A percentile compares a stretch with the other conserved stretches of the same genome.
Conservation (phyloP, 2,113 vertebrate species). For the Isichthys henryi region DNA sequence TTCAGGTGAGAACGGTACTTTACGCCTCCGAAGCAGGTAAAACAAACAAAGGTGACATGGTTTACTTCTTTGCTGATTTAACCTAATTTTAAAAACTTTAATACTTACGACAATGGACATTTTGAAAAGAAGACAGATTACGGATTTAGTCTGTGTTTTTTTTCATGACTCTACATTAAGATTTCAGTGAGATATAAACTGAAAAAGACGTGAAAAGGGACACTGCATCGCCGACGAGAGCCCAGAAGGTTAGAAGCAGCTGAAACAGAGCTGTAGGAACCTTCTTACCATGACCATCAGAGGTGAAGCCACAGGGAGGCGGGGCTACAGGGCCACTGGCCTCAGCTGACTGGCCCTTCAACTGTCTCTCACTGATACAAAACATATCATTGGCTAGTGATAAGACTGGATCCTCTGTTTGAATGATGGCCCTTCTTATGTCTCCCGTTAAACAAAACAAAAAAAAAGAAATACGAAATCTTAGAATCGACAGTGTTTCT, state of each 20-base stretch:
- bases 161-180: too few relatives aligned
- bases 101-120: too few relatives aligned
- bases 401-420: neutral
- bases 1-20: too few relatives aligned
- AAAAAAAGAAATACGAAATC: neutral
- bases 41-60: too few relatives aligned
- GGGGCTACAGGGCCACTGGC: neutral
- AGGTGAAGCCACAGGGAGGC: neutral
- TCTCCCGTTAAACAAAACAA: neutral
- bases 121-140: too few relatives aligned
- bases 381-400: neutral
- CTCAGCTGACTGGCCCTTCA: neutral
- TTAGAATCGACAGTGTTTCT: conserved; percentile 34
- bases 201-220: too few relatives aligned
- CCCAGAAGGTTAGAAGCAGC: neutral
- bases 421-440: neutral
- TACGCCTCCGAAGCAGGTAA: too few relatives aligned
- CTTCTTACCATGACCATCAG: conserved; percentile 36
- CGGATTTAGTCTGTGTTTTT: too few relatives aligned
- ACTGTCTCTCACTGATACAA: neutral
- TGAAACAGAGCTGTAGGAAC: neutral
- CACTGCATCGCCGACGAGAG: too few relatives aligned
- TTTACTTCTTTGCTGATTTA: too few relatives aligned
- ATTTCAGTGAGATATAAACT: too few relatives aligned
- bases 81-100: too few relatives aligned